These are phyloP conservation scores for Pogonus chalceus DNA, from an alignment of 1,140 invertebrate species.

Conservation along the genomic window DNA sequence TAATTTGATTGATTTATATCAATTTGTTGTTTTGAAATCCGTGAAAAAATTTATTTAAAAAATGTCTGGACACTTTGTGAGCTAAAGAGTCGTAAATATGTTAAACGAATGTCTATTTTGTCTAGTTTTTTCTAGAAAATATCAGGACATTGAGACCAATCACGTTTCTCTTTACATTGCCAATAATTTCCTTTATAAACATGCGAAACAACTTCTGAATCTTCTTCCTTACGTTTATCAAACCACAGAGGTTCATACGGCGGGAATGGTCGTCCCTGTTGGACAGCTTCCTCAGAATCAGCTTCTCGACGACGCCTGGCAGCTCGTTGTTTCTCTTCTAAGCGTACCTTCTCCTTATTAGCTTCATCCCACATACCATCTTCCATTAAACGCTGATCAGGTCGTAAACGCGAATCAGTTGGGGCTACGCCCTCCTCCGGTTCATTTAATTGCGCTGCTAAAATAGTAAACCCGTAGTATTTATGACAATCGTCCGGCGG, in stretches of 20 bases:
- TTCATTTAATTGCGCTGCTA: constrained; percentile 96
- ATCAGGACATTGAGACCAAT: constrained; percentile 87
- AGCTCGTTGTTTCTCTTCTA: constrained; percentile 92
- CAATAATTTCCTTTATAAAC: constrained; percentile 86
- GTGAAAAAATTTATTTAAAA: too few species aligned
- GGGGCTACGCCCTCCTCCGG: constrained; percentile 85
- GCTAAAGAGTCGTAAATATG: too few species aligned
- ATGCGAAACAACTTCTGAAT: constrained; percentile 73
- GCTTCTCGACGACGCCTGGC: constrained; percentile 62
- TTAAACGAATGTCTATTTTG: too few species aligned
- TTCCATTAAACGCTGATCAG: constrained; percentile 98
- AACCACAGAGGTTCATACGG: constrained; percentile 90
- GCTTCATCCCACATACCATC: constrained; percentile 93
- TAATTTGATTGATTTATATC: too few species aligned
- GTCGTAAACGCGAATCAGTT: constrained; percentile 86
- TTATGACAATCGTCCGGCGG: constrained; percentile 58
- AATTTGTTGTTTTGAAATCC: too few species aligned
- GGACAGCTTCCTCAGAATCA: constrained; percentile 67
- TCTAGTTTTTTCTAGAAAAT: constrained; percentile 75
- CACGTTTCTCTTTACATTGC: constrained; percentile 76
- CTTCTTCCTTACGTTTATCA: constrained; percentile 65
- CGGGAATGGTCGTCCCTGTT: constrained; percentile 56
- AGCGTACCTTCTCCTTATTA: constrained; percentile 74
- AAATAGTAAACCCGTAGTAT: constrained; percentile 89
- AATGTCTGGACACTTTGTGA: too few species aligned